Percentiles rank a stretch among this genome's conserved stretches.
Evolutionary conservation across 2,113 vertebrate species (phyloP).

Genomic region (Gnathonemus longibarbis): DNA sequence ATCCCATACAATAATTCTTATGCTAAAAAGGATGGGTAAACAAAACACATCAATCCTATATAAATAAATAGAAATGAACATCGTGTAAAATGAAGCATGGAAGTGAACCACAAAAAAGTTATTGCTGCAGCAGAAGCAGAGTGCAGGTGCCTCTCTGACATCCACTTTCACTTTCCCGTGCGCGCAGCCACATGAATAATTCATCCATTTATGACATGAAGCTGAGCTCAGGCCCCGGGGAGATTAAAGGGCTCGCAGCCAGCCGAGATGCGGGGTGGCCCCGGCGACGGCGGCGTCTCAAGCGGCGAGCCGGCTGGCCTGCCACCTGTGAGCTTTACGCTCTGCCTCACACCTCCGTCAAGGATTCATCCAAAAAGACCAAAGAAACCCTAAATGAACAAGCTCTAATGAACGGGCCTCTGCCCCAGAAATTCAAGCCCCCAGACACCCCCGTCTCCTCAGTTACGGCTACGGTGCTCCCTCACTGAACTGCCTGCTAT

Average conservation of each 20-base stretch:
- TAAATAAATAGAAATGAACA: background rate
- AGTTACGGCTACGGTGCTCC: background rate
- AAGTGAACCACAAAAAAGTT: background rate
- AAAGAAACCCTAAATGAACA: background rate
- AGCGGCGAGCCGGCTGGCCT: background rate
- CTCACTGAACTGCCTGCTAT: background rate
- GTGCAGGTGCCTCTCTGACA: background rate
- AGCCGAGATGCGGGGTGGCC: background rate
- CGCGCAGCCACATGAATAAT: background rate
- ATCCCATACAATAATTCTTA: background rate
- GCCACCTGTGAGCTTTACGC: background rate
- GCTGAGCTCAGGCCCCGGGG: conserved; percentile 1
- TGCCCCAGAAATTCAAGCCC: background rate
- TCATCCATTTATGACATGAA: conserved; percentile 11
- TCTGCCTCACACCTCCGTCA: background rate
- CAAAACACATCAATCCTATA: background rate
- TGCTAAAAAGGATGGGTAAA: background rate
- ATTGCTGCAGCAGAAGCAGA: background rate
- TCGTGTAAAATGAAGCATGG: background rate
- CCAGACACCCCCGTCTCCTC: background rate
- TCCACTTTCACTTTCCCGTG: background rate
- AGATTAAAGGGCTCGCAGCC: background rate
- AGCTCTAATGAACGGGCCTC: background rate
- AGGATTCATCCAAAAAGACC: conserved; percentile 3
- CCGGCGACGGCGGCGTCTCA: no score